phyloP scores from a whole-genome alignment of 2,113 vertebrate genomes.

The Eonycteris spelaea region DNA sequence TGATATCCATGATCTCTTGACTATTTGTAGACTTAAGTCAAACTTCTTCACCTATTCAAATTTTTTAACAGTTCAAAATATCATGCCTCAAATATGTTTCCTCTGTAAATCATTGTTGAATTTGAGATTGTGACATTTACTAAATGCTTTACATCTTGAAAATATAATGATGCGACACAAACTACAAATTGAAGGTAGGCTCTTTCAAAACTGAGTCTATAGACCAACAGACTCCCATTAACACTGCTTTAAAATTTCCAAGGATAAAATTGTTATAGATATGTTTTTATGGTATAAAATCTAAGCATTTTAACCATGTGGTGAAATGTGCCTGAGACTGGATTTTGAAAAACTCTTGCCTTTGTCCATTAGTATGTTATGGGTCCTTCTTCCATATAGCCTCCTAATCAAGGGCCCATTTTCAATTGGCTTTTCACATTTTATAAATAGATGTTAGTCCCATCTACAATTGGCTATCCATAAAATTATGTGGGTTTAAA shows the following conservation, averaged over 20 bases:
- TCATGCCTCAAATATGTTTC: not conserved
- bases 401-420: not conserved
- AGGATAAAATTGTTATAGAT: not conserved
- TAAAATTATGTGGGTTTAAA: not conserved
- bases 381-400: not conserved
- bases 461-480: not conserved
- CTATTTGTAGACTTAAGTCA: not conserved
- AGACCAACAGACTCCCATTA: not conserved
- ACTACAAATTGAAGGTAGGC: not conserved
- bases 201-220: constrained; percentile 12
- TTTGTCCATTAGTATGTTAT: not conserved
- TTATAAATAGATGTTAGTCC: not conserved
- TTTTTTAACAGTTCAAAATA: constrained; percentile 9
- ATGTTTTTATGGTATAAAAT: not conserved
- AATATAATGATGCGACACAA: constrained; percentile 11
- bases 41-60: not conserved
- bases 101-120: not conserved
- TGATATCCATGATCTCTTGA: not conserved
- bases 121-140: constrained; percentile 26
- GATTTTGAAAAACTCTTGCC: not conserved
- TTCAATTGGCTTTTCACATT: not conserved
- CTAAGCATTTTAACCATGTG: not conserved
- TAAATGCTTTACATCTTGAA: not conserved
- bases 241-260: not conserved
- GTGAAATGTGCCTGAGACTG: not conserved